Base-by-base conservation (phyloP, 1,140 invertebrate species). In the Ceratosolen solmsi region DNA sequence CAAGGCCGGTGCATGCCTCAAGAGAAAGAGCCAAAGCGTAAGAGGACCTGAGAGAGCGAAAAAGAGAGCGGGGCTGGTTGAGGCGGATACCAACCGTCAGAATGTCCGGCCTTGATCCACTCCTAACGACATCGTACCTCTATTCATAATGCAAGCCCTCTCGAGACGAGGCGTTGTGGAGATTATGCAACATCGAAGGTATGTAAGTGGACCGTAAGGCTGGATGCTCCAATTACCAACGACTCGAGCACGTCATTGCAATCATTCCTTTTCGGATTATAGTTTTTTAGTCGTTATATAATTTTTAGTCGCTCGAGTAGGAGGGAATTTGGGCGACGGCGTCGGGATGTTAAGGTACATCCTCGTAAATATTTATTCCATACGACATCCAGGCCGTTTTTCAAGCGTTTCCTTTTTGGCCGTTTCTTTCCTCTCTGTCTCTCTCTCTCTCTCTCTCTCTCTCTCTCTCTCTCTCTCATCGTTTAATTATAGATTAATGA, bases 51-150 rank as follows among this genome's bases (percentile, higher is more conserved):
- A 25, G 38, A 71, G 68, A 49, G 33, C 5, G 33, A 68, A 30
- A 68, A 36, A 17, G 33, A 68, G 63, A 71, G 68, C 46, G 38
- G 38, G 36, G 20, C 9, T 7, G 65, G 20, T 11, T 8, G 33
- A 17, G 13, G 13, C 5, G 15, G 38, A 70, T 30, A 70, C 13
- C 11, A 22, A 54, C 46, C 63, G 75, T 33, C 46, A 41, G 27
- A 72, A 30, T 79, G 68, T 72, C 68, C 78, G 38, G 54, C 78
- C 68, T 79, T 79, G 78, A 79, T 79, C 78, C 78, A 79, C 51
- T 70, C 33, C 2, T 60, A 38, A 71, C 36, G 78, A 71, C 33
- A 63, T 33, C 63, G 5, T 27, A n/a, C 49, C 30, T 73, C 7
- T 33, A 79, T 79, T 72, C 54, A 60, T 72, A 79, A 79, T 58